A percentile compares a stretch with the other conserved stretches of the same genome.
Conservation (phyloP, 2,888 invertebrate species). For the Apotomis betuletana region DNA sequence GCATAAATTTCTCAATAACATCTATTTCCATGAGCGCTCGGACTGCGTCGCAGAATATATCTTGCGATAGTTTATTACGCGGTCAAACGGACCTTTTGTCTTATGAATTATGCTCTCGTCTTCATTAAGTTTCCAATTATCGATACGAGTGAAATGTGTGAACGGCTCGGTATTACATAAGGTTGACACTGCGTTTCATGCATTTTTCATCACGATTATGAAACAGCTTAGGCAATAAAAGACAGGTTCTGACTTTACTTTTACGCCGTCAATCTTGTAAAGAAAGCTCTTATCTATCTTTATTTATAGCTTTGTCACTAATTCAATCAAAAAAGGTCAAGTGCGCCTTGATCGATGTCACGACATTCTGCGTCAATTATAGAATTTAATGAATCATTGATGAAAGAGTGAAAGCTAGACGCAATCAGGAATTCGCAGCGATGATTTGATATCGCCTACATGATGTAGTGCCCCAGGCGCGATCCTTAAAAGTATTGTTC, state of each 20-base stretch:
- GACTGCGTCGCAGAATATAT: slow-evolving; percentile 24
- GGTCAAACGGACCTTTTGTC: slow-evolving; percentile 26
- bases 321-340: slow-evolving; percentile 70
- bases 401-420: slow-evolving; percentile 72
- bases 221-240: slow-evolving; percentile 20
- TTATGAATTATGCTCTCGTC: slow-evolving; percentile 11
- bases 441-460: slow-evolving; percentile 21
- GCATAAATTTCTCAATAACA: slow-evolving; percentile 39
- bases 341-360: slow-evolving; percentile 60
- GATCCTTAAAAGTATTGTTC: slow-evolving; percentile 33
- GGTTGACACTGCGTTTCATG: slow-evolving; percentile 2
- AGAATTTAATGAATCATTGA: slow-evolving; percentile 73
- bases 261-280: slow-evolving; percentile 31
- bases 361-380: slow-evolving; percentile 71
- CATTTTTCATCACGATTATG: slow-evolving; percentile 16
- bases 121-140: slow-evolving; percentile 26
- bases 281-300: slow-evolving; percentile 43
- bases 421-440: slow-evolving; percentile 62
- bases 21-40: slow-evolving; percentile 30
- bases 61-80: slow-evolving; percentile 28
- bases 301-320: slow-evolving; percentile 61
- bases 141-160: slow-evolving; percentile 2
- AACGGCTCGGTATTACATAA: not conserved
- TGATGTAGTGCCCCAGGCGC: slow-evolving; percentile 19
- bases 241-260: slow-evolving; percentile 1